Percentiles rank a stretch among this genome's conserved stretches.
Conservation (phyloP, 2,888 invertebrate species). For the Zhuqinia jingwanae region DNA sequence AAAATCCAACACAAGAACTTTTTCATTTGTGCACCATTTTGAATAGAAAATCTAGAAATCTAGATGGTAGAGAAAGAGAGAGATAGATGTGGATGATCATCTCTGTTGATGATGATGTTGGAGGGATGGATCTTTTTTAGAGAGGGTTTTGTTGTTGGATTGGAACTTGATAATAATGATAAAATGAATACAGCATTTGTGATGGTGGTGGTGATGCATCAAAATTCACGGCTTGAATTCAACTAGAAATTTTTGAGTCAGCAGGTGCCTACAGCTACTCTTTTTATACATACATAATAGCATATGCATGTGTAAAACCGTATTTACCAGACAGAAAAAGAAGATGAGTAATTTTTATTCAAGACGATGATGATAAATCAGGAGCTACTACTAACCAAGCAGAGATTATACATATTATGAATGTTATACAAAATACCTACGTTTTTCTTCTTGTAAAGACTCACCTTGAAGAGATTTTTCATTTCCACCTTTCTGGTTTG, state of each 20-base stretch:
- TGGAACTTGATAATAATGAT: slow-evolving; percentile 45
- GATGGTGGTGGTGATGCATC: slow-evolving; percentile 61
- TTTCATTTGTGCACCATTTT: not conserved
- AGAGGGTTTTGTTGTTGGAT: slow-evolving; percentile 9
- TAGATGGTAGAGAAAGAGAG: not conserved
- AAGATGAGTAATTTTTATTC: not conserved
- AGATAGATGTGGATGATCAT: not conserved
- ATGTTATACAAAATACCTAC: not conserved
- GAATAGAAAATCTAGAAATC: not conserved
- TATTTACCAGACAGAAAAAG: slow-evolving; percentile 1
- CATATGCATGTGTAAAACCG: slow-evolving; percentile 9
- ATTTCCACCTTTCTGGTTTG: slow-evolving; percentile 53
- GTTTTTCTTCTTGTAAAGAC: not conserved
- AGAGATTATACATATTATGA: too few relatives aligned
- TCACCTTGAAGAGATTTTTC: slow-evolving; percentile 49
- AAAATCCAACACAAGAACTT: not conserved
- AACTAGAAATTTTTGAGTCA: slow-evolving; percentile 73
- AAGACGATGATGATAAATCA: not conserved
- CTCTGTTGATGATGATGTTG: slow-evolving; percentile 5
- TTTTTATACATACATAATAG: slow-evolving; percentile 8
- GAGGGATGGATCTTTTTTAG: slow-evolving; percentile 14
- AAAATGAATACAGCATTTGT: not conserved
- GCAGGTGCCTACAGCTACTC: slow-evolving; percentile 69
- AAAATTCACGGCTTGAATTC: slow-evolving; percentile 57
- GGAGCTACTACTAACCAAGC: too few relatives aligned